phyloP scores from a whole-genome alignment of 2,797 vertebrate species.

The Phyllotis vaccarum region DNA sequence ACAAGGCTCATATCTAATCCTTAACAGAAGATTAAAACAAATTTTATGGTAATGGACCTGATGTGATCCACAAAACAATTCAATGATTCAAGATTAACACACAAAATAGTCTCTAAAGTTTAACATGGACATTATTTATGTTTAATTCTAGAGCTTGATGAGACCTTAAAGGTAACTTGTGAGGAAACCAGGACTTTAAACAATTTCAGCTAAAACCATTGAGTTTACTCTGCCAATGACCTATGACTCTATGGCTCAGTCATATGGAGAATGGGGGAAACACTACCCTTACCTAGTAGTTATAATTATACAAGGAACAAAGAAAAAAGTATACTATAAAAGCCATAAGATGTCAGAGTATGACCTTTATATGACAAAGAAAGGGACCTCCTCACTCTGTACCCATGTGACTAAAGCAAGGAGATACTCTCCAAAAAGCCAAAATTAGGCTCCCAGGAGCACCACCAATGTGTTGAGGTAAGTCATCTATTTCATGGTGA shows the following conservation, averaged over 20 bases:
- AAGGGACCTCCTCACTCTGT: not conserved
- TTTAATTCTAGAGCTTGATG: slow-evolving; percentile 39
- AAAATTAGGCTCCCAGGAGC: not conserved
- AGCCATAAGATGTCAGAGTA: not conserved
- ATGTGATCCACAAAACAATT: slow-evolving; percentile 44
- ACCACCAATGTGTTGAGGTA: not conserved
- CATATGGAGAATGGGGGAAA: slow-evolving; percentile 12
- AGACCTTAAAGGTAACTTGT: slow-evolving; percentile 47
- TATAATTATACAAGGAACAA: not conserved
- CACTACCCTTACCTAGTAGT: not conserved
- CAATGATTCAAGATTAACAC: slow-evolving; percentile 60
- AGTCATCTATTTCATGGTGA: not conserved
- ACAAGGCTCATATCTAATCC: slow-evolving; percentile 12
- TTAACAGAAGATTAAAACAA: slow-evolving; percentile 52
- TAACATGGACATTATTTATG: not conserved
- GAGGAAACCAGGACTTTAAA: not conserved
- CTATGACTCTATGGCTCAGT: not conserved
- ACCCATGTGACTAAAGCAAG: not conserved
- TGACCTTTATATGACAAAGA: not conserved
- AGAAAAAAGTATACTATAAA: not conserved
- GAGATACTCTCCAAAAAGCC: not conserved
- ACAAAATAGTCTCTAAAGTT: slow-evolving; percentile 38
- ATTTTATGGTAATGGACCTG: slow-evolving; percentile 42
- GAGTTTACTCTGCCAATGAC: not conserved
- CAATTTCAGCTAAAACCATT: not conserved